These are phyloP conservation scores for Amazonetta brasiliensis DNA, from an alignment of 2,797 vertebrate genomes.

Conservation along the genomic window DNA sequence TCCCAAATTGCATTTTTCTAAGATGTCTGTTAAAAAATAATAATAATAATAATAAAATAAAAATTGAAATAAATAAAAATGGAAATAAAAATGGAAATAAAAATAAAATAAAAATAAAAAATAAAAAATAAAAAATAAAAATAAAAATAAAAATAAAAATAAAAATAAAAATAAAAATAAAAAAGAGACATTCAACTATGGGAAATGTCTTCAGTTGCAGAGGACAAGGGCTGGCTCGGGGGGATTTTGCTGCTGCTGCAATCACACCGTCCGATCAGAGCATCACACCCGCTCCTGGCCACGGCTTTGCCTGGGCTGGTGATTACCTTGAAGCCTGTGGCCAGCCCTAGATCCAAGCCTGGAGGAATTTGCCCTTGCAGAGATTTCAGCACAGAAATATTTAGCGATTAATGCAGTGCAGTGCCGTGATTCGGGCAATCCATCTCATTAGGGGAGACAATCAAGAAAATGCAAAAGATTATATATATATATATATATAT, in stretches of 20 bases:
- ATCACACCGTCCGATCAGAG: background rate
- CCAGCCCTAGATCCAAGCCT: background rate
- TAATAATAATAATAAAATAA: no score
- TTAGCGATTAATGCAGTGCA: conserved; percentile 14
- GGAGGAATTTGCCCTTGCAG: conserved; percentile 21
- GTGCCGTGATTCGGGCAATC: conserved; percentile 36
- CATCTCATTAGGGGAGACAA: conserved; percentile 23
- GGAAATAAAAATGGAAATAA: no score
- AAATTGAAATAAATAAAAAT: no score
- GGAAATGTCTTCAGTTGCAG: conserved; percentile 32
- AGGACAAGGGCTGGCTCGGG: background rate
- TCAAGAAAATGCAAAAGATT: background rate
- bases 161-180: no score
- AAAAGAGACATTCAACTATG: background rate
- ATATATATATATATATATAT: no score
- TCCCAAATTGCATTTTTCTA: background rate
- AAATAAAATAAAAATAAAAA: no score
- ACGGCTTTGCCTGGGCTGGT: background rate
- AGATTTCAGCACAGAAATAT: conserved; percentile 16
- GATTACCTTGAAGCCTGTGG: background rate
- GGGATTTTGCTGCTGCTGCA: background rate
- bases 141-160: background rate
- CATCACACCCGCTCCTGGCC: background rate
- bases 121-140: no score
- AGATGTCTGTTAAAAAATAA: background rate